A percentile compares a stretch with the other conserved stretches of the same genome.
Conservation (phyloP, 1,140 invertebrate species). For the Bactericera cockerelli region DNA sequence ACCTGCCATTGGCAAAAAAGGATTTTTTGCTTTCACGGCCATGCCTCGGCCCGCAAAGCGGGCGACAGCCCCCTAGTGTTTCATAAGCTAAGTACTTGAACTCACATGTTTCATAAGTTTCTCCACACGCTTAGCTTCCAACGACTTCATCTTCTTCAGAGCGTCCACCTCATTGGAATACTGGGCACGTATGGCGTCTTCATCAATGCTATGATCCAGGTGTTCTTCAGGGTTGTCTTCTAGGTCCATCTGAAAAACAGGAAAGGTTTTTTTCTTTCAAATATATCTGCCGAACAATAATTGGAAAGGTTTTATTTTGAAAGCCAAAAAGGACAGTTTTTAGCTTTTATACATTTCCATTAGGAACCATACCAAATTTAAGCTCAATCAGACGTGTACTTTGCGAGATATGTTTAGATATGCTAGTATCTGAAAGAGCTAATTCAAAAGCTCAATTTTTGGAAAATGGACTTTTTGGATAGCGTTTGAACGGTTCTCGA, state of each 20-base stretch:
- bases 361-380: too few species aligned
- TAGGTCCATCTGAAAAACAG: background rate
- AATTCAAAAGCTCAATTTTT: too few species aligned
- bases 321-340: background rate
- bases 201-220: background rate
- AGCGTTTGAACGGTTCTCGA: background rate
- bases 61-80: too few species aligned
- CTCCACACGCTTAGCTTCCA: background rate
- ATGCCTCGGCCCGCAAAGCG: too few species aligned
- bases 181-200: background rate
- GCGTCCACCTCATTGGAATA: background rate
- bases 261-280: background rate
- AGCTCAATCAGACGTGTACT: too few species aligned
- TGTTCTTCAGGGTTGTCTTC: background rate
- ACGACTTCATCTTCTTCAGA: background rate
- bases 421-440: too few species aligned
- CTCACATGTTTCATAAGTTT: background rate
- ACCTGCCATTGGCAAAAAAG: too few species aligned
- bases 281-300: background rate
- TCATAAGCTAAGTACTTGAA: too few species aligned
- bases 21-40: too few species aligned
- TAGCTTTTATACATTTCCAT: background rate
- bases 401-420: too few species aligned
- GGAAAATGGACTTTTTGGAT: too few species aligned
- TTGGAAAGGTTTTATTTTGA: background rate